phyloP scores from a whole-genome alignment of 2,888 invertebrate genomes.

The Rhagonycha fulva region DNA sequence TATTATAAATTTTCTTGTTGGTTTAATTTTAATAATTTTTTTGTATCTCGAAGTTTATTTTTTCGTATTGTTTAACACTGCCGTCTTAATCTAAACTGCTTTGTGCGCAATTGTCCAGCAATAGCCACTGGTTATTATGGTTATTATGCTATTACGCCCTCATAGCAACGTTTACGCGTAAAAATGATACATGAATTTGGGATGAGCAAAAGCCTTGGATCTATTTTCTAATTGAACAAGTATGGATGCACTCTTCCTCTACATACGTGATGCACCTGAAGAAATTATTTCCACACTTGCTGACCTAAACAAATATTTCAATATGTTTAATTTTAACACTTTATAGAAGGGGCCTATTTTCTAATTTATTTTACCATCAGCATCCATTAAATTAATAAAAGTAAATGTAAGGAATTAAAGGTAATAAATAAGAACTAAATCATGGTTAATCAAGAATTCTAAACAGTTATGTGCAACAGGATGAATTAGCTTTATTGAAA shows the following conservation, averaged over 20 bases:
- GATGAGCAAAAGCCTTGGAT: constrained; percentile 50
- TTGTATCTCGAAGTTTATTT: constrained; percentile 33
- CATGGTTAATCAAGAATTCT: not conserved
- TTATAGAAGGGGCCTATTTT: not conserved
- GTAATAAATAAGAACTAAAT: not conserved
- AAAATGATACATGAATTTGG: constrained; percentile 54
- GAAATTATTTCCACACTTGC: not conserved
- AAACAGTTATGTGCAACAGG: not conserved
- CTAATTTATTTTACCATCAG: not conserved
- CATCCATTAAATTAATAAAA: constrained; percentile 1
- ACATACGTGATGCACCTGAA: not conserved
- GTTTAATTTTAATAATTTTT: not conserved
- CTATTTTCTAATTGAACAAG: constrained; percentile 14
- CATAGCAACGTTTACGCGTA: constrained; percentile 52
- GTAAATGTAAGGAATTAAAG: not conserved
- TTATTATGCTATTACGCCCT: constrained; percentile 58
- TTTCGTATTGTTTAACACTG: constrained; percentile 45
- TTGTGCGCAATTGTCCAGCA: constrained; percentile 55
- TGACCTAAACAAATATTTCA: not conserved
- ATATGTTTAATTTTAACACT: not conserved
- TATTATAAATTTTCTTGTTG: constrained; percentile 34
- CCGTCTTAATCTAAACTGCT: constrained; percentile 53
- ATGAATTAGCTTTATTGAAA: not conserved
- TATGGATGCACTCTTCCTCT: not conserved
- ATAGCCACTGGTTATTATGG: constrained; percentile 55